Evolutionary conservation across 2,888 invertebrate species (phyloP).

Genomic region (Chouioia cunea): DNA sequence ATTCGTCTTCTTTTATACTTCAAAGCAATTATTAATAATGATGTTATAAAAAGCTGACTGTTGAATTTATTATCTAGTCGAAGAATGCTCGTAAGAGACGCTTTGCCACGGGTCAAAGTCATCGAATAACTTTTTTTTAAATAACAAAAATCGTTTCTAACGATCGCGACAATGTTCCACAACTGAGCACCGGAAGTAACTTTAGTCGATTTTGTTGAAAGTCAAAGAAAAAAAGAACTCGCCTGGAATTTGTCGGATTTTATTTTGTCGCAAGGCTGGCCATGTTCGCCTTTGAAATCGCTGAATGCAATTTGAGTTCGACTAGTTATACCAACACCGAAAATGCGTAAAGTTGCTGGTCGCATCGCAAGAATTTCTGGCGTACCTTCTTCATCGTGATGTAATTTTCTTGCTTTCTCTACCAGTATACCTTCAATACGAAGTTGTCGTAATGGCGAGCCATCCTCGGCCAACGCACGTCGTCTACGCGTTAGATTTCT

Average conservation of each 20-base stretch:
- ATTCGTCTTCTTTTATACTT: too few species aligned
- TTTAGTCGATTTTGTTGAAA: conserved; percentile 4
- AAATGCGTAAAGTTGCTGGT: conserved; percentile 77
- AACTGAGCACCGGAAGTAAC: background rate
- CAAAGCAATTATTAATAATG: too few species aligned
- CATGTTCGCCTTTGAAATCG: conserved; percentile 70
- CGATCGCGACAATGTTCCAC: background rate
- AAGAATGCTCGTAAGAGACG: too few species aligned
- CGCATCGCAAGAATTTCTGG: conserved; percentile 77
- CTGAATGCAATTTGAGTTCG: conserved; percentile 82
- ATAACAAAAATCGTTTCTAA: too few species aligned
- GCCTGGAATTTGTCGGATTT: conserved; percentile 70
- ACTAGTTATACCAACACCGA: conserved; percentile 78
- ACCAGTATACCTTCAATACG: conserved; percentile 44
- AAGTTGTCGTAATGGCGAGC: background rate
- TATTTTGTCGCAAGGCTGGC: conserved; percentile 76
- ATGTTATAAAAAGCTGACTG: too few species aligned
- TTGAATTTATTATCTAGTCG: too few species aligned
- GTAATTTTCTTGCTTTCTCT: conserved; percentile 35
- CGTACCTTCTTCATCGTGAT: conserved; percentile 72
- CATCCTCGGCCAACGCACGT: background rate
- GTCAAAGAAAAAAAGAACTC: conserved; percentile 55
- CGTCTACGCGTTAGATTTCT: background rate
- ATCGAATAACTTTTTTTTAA: too few species aligned
- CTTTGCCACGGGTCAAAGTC: too few species aligned